Evolutionary conservation across 2,888 invertebrate species (phyloP).

Genomic region (Lochmaea capreae): DNA sequence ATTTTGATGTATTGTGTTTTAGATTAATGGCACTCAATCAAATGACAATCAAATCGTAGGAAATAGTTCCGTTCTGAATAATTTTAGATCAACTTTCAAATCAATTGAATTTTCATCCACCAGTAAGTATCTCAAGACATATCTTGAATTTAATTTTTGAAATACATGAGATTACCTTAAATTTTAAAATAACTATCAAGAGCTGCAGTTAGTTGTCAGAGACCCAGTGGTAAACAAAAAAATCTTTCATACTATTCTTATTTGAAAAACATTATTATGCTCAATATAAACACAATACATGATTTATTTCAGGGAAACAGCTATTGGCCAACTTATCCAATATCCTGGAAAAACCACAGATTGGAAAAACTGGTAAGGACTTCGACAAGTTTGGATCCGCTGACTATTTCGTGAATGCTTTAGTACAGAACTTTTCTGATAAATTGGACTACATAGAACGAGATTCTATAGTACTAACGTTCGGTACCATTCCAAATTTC

Average conservation of each 20-base stretch:
- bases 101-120: slow-evolving; percentile 8
- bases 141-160: not conserved
- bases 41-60: not conserved
- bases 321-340: slow-evolving; percentile 32
- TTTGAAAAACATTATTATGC: no score
- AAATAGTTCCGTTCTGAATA: not conserved
- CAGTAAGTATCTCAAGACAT: slow-evolving; percentile 15
- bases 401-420: slow-evolving; percentile 87
- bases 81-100: slow-evolving; percentile 18
- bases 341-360: slow-evolving; percentile 62
- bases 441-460: slow-evolving; percentile 41
- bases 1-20: not conserved
- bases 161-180: no score
- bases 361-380: slow-evolving; percentile 10
- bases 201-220: no score
- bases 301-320: slow-evolving; percentile 32
- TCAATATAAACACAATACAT: no score
- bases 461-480: slow-evolving; percentile 50
- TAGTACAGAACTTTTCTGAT: slow-evolving; percentile 16
- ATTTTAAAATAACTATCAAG: no score
- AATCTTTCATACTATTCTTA: no score
- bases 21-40: not conserved
- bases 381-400: slow-evolving; percentile 74
- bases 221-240: no score
- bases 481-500: slow-evolving; percentile 33